phyloP scores from a whole-genome alignment of 2,797 vertebrate species.

The Oophaga sylvatica region DNA sequence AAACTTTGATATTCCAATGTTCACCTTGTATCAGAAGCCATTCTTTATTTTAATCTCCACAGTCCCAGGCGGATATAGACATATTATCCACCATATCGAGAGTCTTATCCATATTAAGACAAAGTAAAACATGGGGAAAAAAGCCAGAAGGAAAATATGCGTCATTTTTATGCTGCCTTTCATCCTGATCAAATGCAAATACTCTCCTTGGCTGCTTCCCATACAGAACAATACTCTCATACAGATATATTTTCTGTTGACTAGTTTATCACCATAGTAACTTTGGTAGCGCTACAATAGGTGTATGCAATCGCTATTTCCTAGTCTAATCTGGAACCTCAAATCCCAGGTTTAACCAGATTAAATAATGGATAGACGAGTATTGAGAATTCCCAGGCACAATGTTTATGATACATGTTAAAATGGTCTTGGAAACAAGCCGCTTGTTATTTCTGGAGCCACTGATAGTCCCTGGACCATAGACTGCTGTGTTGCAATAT shows the following conservation, averaged over 20 bases:
- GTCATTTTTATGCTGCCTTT: slow-evolving; percentile 43
- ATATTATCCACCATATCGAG: slow-evolving; percentile 46
- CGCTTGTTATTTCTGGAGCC: not conserved
- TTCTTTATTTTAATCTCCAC: slow-evolving; percentile 22
- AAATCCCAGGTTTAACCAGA: not conserved
- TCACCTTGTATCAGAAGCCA: slow-evolving; percentile 45
- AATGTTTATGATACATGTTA: not conserved
- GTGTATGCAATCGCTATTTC: not conserved
- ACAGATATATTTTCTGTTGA: not conserved
- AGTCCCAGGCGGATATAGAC: slow-evolving; percentile 25
- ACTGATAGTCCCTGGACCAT: not conserved
- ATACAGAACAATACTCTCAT: slow-evolving; percentile 38
- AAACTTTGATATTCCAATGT: not conserved
- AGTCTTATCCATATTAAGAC: slow-evolving; percentile 50
- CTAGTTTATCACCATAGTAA: slow-evolving; percentile 9
- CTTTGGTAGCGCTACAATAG: not conserved
- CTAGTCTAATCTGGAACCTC: not conserved
- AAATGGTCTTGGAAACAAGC: not conserved
- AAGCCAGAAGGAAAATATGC: slow-evolving; percentile 47
- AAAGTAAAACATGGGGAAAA: slow-evolving; percentile 47
- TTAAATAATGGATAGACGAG: not conserved
- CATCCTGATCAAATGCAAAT: slow-evolving; percentile 41
- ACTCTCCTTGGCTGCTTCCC: slow-evolving; percentile 39
- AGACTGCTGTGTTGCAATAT: not conserved
- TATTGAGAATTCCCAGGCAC: not conserved